Conservation (phyloP, 1,140 invertebrate genomes). For the Macrotrachela quadricornifera region DNA sequence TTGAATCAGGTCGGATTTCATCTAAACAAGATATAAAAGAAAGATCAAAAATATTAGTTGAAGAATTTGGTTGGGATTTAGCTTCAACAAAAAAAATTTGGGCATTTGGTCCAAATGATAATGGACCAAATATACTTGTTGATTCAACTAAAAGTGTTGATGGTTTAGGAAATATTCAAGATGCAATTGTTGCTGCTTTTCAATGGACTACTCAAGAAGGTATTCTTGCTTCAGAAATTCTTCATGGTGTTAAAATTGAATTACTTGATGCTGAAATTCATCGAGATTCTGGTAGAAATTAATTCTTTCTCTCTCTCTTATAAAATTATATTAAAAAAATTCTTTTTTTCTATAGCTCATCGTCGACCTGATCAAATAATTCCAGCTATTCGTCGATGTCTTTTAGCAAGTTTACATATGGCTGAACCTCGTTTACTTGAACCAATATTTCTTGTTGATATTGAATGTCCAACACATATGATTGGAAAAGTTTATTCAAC, state of each 20-base stretch:
- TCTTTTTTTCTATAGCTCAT: conserved; percentile 45
- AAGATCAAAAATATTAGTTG: neutral
- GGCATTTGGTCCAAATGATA: conserved; percentile 1
- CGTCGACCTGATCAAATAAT: conserved; percentile 99
- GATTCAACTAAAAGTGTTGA: neutral
- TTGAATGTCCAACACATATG: conserved; percentile 38
- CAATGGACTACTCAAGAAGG: conserved; percentile 98
- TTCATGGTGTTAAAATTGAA: conserved; percentile 87
- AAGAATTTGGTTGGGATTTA: neutral
- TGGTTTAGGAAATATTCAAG: neutral
- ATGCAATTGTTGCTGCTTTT: conserved; percentile 37
- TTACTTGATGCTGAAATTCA: conserved; percentile 96
- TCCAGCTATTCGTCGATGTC: conserved; percentile 82
- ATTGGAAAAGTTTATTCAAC: neutral
- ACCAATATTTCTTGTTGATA: conserved; percentile 94
- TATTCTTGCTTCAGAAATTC: conserved; percentile 91
- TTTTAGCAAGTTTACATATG: conserved; percentile 82
- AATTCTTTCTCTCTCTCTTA: conserved; percentile 41
- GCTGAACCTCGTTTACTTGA: conserved; percentile 81
- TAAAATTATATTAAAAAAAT: too few species aligned
- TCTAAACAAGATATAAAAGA: neutral
- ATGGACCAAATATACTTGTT: neutral
- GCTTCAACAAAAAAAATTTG: conserved; percentile 1
- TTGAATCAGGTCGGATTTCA: neutral
- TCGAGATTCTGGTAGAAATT: conserved; percentile 51